Conservation (phyloP, 2,888 invertebrate species). For the Pocota personata region DNA sequence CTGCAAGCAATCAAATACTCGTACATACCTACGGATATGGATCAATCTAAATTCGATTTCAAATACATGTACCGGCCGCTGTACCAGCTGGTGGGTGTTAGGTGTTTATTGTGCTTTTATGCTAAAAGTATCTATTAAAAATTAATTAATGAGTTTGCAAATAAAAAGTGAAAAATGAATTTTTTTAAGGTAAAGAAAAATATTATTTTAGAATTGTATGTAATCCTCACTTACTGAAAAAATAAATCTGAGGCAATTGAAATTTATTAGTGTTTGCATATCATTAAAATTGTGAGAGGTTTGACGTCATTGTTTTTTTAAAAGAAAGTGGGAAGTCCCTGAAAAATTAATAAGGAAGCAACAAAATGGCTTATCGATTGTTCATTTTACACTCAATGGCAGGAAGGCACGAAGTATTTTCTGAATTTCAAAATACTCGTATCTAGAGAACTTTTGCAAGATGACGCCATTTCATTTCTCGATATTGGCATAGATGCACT, state of each 20-base stretch:
- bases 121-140: slow-evolving; percentile 46
- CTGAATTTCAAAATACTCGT: not conserved
- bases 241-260: not conserved
- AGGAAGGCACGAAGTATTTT: not conserved
- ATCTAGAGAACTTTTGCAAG: not conserved
- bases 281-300: not conserved
- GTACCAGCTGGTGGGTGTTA: not conserved
- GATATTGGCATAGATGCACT: slow-evolving; percentile 20
- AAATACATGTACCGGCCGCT: not conserved
- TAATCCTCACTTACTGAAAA: not conserved
- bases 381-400: not conserved
- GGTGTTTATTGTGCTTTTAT: slow-evolving; percentile 35
- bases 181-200: not conserved
- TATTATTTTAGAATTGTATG: not conserved
- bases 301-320: slow-evolving; percentile 1
- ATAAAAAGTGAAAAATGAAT: not conserved
- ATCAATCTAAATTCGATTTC: slow-evolving; percentile 9
- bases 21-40: too few relatives aligned
- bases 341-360: not conserved
- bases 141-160: slow-evolving; percentile 21
- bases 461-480: not conserved
- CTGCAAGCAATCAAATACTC: not conserved
- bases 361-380: not conserved
- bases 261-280: not conserved
- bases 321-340: not conserved